These are phyloP conservation scores for Lethenteron reissneri DNA, from an alignment of 2,113 vertebrate species.

Conservation along the genomic window DNA sequence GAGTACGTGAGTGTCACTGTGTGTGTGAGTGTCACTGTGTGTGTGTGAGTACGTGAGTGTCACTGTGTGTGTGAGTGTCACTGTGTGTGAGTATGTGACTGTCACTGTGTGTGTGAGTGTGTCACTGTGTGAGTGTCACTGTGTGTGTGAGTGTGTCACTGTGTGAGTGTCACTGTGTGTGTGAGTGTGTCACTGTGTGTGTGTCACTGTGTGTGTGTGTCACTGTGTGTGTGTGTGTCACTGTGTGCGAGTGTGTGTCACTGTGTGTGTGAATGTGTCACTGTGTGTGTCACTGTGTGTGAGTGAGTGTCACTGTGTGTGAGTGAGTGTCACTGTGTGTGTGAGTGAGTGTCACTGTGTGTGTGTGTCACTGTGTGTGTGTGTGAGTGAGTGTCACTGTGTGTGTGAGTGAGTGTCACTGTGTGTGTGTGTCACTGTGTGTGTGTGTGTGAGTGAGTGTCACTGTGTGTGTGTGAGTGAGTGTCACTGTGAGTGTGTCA, in stretches of 20 bases:
- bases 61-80: background rate
- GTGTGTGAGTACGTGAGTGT: background rate
- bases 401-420: background rate
- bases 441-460: background rate
- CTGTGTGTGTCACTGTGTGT: background rate
- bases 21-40: background rate
- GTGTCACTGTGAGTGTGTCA: background rate
- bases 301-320: background rate
- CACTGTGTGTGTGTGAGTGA: background rate
- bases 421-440: background rate
- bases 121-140: background rate
- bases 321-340: background rate
- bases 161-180: background rate
- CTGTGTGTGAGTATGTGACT: background rate
- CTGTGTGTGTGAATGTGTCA: background rate
- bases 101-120: background rate
- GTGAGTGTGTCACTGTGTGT: background rate
- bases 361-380: background rate
- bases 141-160: too few relatives aligned
- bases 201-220: background rate
- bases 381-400: background rate
- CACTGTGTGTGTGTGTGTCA: background rate
- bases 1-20: background rate
- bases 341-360: background rate
- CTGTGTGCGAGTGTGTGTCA: background rate